These are phyloP conservation scores for Calameuta pallipes DNA, from an alignment of 2,888 invertebrate species.

Conservation along the genomic window DNA sequence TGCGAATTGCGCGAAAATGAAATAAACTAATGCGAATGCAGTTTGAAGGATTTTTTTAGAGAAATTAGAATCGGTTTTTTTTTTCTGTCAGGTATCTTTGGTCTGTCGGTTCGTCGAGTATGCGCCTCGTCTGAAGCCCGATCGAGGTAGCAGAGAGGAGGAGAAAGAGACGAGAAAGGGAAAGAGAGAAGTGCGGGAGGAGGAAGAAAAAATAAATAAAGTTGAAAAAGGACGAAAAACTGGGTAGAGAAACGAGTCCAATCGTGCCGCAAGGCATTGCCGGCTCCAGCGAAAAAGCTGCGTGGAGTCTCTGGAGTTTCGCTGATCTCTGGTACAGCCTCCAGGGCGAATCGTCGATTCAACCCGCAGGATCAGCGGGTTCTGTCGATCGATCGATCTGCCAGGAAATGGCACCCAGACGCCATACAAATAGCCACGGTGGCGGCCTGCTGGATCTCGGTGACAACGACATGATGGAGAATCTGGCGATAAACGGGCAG, in stretches of 20 bases:
- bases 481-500: constrained; percentile 42
- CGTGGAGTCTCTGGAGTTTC: neutral
- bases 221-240: constrained; percentile 10
- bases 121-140: neutral
- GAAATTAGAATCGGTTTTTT: neutral
- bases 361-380: neutral
- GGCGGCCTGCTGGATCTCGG: constrained; percentile 48
- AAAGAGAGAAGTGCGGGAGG: constrained; percentile 6
- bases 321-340: neutral
- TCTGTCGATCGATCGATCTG: constrained; percentile 1
- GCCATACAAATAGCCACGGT: constrained; percentile 56
- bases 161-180: neutral
- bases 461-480: constrained; percentile 49
- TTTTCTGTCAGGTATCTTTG: neutral
- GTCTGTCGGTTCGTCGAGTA: neutral
- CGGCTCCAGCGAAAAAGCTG: constrained; percentile 13
- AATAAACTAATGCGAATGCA: neutral
- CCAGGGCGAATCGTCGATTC: neutral
- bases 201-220: constrained; percentile 3
- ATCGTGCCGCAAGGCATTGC: constrained; percentile 9
- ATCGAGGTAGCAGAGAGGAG: neutral
- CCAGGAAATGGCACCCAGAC: constrained; percentile 58
- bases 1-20: constrained; percentile 3
- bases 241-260: constrained; percentile 4
- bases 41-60: neutral